Evolutionary conservation across 2,113 vertebrate species (phyloP), one percentile per base, ranked within the genome.

Genomic region (Cnemophilus loriae): DNA sequence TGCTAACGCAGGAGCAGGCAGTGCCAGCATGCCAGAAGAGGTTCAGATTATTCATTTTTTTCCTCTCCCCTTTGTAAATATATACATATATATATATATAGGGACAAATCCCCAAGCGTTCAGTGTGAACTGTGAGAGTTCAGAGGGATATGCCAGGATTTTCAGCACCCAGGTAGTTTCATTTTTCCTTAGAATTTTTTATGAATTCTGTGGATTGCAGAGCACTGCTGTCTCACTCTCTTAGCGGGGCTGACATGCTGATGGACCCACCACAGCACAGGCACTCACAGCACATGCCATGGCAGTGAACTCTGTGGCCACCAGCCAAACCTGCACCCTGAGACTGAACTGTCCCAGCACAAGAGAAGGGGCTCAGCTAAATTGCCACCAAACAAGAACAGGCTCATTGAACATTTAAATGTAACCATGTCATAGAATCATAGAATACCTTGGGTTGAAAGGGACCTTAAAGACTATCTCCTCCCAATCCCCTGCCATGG

Each of bases 301-400:
- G 16, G 8, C 63, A 37, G 37, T 3, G 16, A 88, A 3, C 10
- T 44, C 41, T 3, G 1, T 4, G 42, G 37, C 42, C 20, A 5
- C 6, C 14, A 32, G 53, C 44, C 69, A 63, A 20, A 52, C 1
- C 2, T 0, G 2, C 3, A 33, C 27, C 53, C 10, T 1, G 2
- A 12, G 16, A 6, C 27, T 13, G 18, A 53, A 2, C 27, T 17
- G 19, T n/a, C 37, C 56, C 47, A 80, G 50, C 17, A 32, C 33
- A 16, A 4, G 2, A 59, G 52, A 39, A 9, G 20, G 6, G 2
- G 10, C 19, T 53, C 55, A 16, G 20, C 35, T 46, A 10, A 64
- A 55, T 0, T 2, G 6, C 15, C 73, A 63, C 11, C 41, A 39
- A 57, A n/a, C 4, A 41, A 37, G 7, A 70, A 1, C 44, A 46